These are phyloP conservation scores for Drosophila ficusphila DNA, from an alignment of 1,140 invertebrate genomes.

Conservation along the genomic window DNA sequence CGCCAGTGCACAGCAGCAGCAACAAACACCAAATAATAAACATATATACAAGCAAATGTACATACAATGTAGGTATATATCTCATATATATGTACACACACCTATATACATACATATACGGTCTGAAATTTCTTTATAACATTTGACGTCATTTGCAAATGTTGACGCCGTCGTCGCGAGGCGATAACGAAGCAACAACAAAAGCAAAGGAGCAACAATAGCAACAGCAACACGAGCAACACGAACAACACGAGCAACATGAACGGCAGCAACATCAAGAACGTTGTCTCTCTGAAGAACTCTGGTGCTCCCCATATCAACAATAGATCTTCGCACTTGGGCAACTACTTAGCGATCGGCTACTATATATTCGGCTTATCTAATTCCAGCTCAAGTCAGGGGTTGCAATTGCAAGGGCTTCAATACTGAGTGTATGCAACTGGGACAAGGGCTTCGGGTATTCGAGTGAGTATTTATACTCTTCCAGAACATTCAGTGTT, in stretches of 20 bases:
- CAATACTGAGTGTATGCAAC: background rate
- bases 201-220: constrained; percentile 41
- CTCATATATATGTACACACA: background rate
- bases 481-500: background rate
- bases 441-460: background rate
- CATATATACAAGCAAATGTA: background rate
- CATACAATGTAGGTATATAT: background rate
- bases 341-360: background rate
- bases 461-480: background rate
- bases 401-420: constrained; percentile 4
- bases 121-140: constrained; percentile 58
- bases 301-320: constrained; percentile 4
- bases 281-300: background rate
- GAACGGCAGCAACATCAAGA: background rate
- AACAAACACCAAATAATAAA: constrained; percentile 18
- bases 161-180: constrained; percentile 40
- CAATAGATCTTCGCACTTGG: background rate
- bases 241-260: background rate
- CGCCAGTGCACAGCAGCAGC: constrained; percentile 35
- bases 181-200: constrained; percentile 67
- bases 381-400: background rate
- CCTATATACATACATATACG: constrained; percentile 14
- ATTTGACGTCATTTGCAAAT: constrained; percentile 79
- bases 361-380: constrained; percentile 7
- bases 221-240: constrained; percentile 14